Evolutionary conservation across 35 echinoderm and acorn worm species (phyloP), one percentile per base, ranked within the genome.

Genomic region (Diadema setosum): DNA sequence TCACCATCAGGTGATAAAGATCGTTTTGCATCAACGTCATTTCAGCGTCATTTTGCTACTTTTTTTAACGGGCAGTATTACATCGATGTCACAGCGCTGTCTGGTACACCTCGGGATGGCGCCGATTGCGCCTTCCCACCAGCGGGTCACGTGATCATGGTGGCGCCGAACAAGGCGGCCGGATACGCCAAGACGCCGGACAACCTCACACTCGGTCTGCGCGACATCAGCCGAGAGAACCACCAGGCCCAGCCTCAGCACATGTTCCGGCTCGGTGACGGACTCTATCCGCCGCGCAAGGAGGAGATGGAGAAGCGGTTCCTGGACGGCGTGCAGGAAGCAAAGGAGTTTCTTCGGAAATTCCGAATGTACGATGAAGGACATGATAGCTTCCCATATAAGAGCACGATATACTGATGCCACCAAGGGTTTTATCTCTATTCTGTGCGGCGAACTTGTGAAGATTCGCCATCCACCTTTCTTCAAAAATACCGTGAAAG

Each of bases 161-260:
- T 92, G 26, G 65, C 90, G 15, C 90, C 90, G 39, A 80, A 92
- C 31, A 92, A 92, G 46, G 46, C 85, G 46, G 84, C 84, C 24
- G 84, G 84, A 33, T 78, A 87, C 26, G 35, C 30, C 24, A 55
- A 61, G 17, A 83, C 90, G 1, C 84, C 61, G 27, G 90, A 92
- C 75, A 92, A 92, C n/a, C 45, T 92, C 52, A 92, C 90, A 7
- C 37, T 85, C 16, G 73, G 55, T 33, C 86, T 86, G 74, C 84
- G 84, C 46, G 90, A 92, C 84, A 60, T 92, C 90, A 87, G 90
- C 75, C 30, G 76, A 8, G 90, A 92, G 33, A 86, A 78, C n/a
- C 87, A 80, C 56, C 69, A 82, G 14, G 26, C 46, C 30, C 55
- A 80, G 8, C 90, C 90, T 0, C 87, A 59, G 84, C 86, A 92